Percentiles rank a stretch among this genome's conserved stretches.
These are phyloP conservation scores for Sinocyclocheilus rhinocerous DNA, from an alignment of 2,113 vertebrate genomes.

Conservation along the genomic window DNA sequence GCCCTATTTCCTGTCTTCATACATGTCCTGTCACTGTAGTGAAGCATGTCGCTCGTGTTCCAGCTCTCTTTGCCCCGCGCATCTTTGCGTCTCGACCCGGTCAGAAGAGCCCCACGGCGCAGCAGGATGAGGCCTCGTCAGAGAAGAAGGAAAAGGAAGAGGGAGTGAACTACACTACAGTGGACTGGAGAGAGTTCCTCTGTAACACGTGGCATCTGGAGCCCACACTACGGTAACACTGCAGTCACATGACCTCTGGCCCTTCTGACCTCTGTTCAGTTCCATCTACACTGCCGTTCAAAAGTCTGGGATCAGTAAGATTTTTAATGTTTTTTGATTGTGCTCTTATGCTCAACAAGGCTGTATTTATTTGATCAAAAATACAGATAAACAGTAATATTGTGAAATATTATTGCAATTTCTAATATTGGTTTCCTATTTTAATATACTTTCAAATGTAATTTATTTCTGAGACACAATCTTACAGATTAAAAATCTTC, in stretches of 20 bases:
- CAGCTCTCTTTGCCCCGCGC: conserved; percentile 92
- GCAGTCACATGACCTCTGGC: neutral
- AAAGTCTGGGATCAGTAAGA: too few relatives aligned
- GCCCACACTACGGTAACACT: conserved; percentile 89
- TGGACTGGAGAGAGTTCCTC: conserved; percentile 98
- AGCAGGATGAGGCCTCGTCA: conserved; percentile 80
- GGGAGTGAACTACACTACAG: conserved; percentile 87
- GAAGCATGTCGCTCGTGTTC: neutral
- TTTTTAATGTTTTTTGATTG: too few relatives aligned
- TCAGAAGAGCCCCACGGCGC: conserved; percentile 88
- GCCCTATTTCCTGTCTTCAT: neutral
- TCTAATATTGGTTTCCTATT: too few relatives aligned
- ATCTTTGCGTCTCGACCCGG: conserved; percentile 86
- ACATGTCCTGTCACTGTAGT: neutral
- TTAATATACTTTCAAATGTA: too few relatives aligned
- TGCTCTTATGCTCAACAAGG: too few relatives aligned
- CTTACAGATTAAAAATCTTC: too few relatives aligned
- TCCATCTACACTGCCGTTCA: too few relatives aligned
- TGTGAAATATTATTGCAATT: too few relatives aligned
- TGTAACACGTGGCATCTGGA: conserved; percentile 99
- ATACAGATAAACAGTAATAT: too few relatives aligned
- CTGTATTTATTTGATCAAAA: too few relatives aligned
- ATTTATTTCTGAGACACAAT: too few relatives aligned
- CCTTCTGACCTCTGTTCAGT: neutral
- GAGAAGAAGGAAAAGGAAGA: conserved; percentile 82